Conservation (phyloP, 2,888 invertebrate genomes). For the Ariolimax columbianus region DNA sequence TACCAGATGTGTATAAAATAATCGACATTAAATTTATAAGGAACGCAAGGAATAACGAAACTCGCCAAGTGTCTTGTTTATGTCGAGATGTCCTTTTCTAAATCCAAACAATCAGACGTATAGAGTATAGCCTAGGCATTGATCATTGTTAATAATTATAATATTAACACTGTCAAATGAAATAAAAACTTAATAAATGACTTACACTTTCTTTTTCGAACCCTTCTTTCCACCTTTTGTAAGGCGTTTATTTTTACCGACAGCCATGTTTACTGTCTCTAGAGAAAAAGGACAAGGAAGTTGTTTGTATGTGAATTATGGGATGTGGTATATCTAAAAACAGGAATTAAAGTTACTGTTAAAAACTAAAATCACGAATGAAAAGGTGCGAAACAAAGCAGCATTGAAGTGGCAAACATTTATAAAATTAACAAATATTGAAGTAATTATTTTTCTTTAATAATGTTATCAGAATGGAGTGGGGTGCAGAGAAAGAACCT, state of each 20-base stretch:
- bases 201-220: slow-evolving; percentile 99
- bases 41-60: too few species aligned
- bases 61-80: not conserved
- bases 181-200: slow-evolving; percentile 23
- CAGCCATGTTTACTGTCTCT: slow-evolving; percentile 78
- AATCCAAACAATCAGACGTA: not conserved
- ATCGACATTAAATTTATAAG: too few species aligned
- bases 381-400: too few species aligned
- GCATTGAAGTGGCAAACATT: too few species aligned
- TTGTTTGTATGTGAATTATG: not conserved
- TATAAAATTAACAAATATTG: too few species aligned
- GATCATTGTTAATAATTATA: not conserved
- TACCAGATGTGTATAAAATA: too few species aligned
- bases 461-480: too few species aligned
- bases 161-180: not conserved
- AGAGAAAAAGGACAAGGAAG: slow-evolving; percentile 57
- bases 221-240: slow-evolving; percentile 99
- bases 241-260: slow-evolving; percentile 85
- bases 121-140: not conserved
- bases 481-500: too few species aligned
- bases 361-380: too few species aligned
- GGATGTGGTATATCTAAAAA: slow-evolving; percentile 3
- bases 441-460: too few species aligned
- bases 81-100: not conserved
- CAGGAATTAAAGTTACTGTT: too few species aligned